Evolutionary conservation across 2,797 vertebrate species (phyloP), one percentile per base, ranked within the genome.

Genomic region (Lepilemur ruficaudatus): DNA sequence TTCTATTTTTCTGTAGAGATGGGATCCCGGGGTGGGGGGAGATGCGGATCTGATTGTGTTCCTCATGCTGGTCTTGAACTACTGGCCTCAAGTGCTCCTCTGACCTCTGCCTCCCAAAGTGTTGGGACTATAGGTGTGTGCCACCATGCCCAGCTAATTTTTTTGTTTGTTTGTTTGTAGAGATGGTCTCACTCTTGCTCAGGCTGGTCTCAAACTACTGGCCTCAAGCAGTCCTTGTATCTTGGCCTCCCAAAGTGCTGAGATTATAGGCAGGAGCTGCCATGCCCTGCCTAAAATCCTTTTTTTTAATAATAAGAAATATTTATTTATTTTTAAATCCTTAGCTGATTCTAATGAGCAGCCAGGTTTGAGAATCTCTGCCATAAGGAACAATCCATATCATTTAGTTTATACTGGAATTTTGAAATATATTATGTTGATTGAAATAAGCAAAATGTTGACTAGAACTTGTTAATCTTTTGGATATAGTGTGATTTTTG

Each of bases 361-460:
- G 18, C 18, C 67, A 93, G 30, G 35, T 85, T 96, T 95, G 72
- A 96, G 43, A 92, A 57, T 81, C 59, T 81, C 43, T 92, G 18
- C 35, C 67, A 1, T 85, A 89, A 84, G 63, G 20, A 93, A 41
- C 79, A 78, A 70, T 91, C 18, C 57, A 55, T 1, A 52, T 73
- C 30, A 30, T 86, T 94, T 83, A 35, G 46, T 87, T 97, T 94
- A 20, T 81, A 70, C 57, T 93, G 41, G 63, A 70, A 80, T 90
- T 94, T 88, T 67, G 25, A 90, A 43, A 48, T n/a, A 17, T 94
- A 28, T 73, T 79, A 76, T 55, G 70, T 73, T 85, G 22, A 83
- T 87, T 93, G 72, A 95, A 95, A 89, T 92, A 69, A 90, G 76
- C 38, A 93, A 67, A 85, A 79, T 89, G 20, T 82, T 88, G 70